Conservation (phyloP, 2,113 vertebrate species). For the Azemiops feae region DNA sequence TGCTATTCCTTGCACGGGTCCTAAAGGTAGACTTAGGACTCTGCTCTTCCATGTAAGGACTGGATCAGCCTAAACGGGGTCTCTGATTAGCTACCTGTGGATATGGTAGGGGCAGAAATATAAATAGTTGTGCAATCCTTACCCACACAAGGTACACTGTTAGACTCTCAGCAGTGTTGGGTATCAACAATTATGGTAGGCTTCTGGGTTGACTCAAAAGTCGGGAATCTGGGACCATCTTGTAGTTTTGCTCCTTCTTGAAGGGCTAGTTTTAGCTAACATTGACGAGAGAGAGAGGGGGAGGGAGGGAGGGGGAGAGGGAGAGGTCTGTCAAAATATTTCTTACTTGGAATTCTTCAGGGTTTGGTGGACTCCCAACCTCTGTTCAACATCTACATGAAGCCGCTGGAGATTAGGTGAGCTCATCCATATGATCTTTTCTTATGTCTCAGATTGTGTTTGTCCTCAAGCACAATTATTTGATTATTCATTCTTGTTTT, state of each 20-base stretch:
- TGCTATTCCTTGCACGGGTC: background rate
- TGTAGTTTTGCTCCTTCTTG: background rate
- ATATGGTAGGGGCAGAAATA: background rate
- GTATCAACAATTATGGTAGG: background rate
- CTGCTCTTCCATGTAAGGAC: background rate
- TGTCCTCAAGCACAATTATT: background rate
- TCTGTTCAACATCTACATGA: background rate
- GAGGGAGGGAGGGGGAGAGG: background rate
- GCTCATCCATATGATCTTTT: background rate
- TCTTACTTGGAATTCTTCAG: background rate
- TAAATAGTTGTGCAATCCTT: background rate
- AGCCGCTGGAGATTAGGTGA: background rate
- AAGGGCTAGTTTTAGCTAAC: background rate
- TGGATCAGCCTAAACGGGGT: background rate
- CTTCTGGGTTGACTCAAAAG: background rate
- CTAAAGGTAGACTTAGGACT: background rate
- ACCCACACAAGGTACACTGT: background rate
- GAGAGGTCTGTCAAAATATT: background rate
- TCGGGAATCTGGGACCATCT: background rate
- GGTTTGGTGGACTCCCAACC: background rate
- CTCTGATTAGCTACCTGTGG: background rate
- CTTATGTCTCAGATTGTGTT: background rate
- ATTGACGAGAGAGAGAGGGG: background rate
- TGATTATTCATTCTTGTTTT: background rate
- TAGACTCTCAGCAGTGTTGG: background rate